Evolutionary conservation across 2,113 vertebrate species (phyloP), one percentile per base, ranked within the genome.

Genomic region (Phylloscopus trochilus): DNA sequence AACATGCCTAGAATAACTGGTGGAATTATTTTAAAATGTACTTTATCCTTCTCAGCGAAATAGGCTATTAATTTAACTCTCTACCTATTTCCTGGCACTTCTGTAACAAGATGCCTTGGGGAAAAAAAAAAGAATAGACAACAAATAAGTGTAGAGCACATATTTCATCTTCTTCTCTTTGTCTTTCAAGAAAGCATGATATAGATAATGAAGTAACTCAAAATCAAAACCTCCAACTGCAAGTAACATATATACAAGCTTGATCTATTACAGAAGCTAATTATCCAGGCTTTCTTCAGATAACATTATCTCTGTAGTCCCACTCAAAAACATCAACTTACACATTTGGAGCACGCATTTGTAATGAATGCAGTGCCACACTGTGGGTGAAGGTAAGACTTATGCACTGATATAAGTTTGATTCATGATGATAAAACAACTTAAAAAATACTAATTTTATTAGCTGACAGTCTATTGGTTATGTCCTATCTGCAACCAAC

Each of bases 341-440:
- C 0, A 41, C 7, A 58, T 8, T 28, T 1, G 9, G 26, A 68
- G 9, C 31, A 47, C 0, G 0, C 19, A 66, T 26, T 66, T 77
- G 22, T 47, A 90, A 52, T 6, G 23, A 93, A 72, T 9, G 47
- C 30, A 35, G 17, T 62, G 70, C 66, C 4, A 6, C 21, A 55
- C 30, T 59, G 52, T n/a, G 24, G 13, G 6, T 33, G 26, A 46
- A 95, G 10, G 13, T 15, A 28, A 63, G 33, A 68, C 33, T 68
- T 43, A 30, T 33, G 37, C 6, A 60, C 62, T 79, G 56, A 83
- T 3, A 0, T 11, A 66, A 60, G 26, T 85, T 53, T 80, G 46
- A 79, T 39, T 86, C 14, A 39, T 21, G 21, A 67, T 31, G 24
- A 78, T 20, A 68, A 83, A 79, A 55, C 21, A 68, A 46, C 28